Evolutionary conservation across 2,113 vertebrate genomes (phyloP).

Genomic region (Aspidoscelis tigris): DNA sequence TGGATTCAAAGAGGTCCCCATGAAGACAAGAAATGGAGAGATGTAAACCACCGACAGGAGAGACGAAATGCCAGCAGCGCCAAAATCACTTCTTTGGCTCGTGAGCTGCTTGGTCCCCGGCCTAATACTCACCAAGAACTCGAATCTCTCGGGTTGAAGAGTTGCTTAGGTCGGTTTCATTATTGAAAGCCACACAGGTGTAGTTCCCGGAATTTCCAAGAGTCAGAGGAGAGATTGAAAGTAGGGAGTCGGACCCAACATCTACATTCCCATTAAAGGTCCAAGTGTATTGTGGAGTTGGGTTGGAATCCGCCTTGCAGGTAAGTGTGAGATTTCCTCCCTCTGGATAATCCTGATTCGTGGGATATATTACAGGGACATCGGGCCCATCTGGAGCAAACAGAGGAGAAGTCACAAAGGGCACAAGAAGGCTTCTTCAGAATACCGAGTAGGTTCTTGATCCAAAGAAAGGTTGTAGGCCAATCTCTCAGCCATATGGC

Average conservation of each 20-base stretch:
- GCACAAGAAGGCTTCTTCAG: background rate
- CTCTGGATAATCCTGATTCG: background rate
- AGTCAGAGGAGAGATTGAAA: background rate
- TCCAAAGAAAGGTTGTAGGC: too few relatives aligned
- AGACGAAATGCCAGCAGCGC: background rate
- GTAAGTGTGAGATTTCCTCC: slow-evolving; percentile 19
- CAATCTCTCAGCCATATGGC: too few relatives aligned
- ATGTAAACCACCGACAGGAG: background rate
- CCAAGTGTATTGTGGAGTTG: slow-evolving; percentile 14
- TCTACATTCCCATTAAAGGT: background rate
- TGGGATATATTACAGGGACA: slow-evolving; percentile 2
- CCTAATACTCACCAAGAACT: slow-evolving; percentile 16
- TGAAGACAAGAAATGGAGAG: background rate
- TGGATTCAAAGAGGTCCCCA: background rate
- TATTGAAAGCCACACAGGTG: slow-evolving; percentile 10
- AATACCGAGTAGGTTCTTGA: too few relatives aligned
- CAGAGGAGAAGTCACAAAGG: background rate
- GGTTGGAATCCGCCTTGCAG: slow-evolving; percentile 21
- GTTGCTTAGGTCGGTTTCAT: background rate
- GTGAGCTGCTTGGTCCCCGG: background rate
- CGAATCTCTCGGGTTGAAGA: background rate
- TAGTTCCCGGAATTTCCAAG: background rate
- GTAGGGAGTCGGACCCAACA: too few relatives aligned
- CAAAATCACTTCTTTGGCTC: background rate
- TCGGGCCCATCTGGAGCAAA: slow-evolving; percentile 33